Conservation (phyloP, 2,888 invertebrate species). For the Theodoxus fluviatilis region DNA sequence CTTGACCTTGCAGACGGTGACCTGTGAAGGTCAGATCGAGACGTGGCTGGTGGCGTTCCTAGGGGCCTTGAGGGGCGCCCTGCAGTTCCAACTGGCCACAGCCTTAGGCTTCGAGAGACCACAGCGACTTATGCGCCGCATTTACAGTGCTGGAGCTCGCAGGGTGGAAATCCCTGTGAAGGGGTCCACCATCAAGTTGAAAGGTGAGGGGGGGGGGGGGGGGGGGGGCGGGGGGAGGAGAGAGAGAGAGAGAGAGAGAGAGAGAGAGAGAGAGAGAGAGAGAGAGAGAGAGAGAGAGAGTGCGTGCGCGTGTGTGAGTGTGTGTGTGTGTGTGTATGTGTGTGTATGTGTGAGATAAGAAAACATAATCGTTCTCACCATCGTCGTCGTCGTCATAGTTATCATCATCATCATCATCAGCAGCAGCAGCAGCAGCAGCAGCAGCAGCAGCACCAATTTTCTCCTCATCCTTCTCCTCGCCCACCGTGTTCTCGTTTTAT, state of each 20-base stretch:
- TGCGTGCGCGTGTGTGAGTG: no score
- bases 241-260: background rate
- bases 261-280: background rate
- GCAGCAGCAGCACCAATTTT: no score
- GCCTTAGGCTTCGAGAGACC: conserved; percentile 51
- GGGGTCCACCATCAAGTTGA: conserved; percentile 26
- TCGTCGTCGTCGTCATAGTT: no score
- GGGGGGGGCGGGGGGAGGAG: background rate
- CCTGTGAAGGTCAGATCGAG: conserved; percentile 61
- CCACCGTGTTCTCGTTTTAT: no score
- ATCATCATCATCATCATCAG: no score
- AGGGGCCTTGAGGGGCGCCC: conserved; percentile 44
- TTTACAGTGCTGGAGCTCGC: conserved; percentile 54
- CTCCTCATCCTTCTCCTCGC: no score
- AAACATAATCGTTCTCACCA: no score
- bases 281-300: conserved; percentile 10
- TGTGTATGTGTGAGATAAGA: no score
- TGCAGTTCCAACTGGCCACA: conserved; percentile 55
- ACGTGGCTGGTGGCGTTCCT: conserved; percentile 55
- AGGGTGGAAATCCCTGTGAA: conserved; percentile 42
- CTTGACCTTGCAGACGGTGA: conserved; percentile 49
- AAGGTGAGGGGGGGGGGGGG: background rate
- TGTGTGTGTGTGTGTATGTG: no score
- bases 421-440: no score
- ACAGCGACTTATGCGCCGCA: conserved; percentile 35